Evolutionary conservation across 2,113 vertebrate genomes (phyloP), one percentile per base, ranked within the genome.

Genomic region (Paratilapia polleni): DNA sequence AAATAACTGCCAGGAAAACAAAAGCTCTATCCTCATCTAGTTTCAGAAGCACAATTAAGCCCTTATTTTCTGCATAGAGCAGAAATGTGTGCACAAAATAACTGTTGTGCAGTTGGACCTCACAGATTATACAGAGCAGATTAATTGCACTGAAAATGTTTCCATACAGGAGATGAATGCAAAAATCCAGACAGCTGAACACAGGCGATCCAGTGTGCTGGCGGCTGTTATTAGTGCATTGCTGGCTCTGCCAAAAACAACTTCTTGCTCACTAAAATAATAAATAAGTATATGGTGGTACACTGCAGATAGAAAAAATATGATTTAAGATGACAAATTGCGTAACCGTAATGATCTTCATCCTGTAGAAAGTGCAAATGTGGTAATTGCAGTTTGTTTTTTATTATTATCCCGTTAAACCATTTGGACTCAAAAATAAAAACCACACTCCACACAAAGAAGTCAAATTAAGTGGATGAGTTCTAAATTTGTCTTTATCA

Each of bases 181-280:
- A 49, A n/a, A 41, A 52, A 36, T 31, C n/a, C n/a, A 81, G 64
- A 85, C n/a, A 41, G 56, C 19, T 22, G 49, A 31, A 83, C 22
- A n/a, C 14, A 12, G n/a, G 17, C 47, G 15, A 52, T 43, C 5
- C 26, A 62, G 66, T 28, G 62, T 31, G 8, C 22, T 63, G 11
- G 15, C 26, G 12, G 14, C 22, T n/a, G 66, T n/a, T 62, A 49
- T 81, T 62, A 6, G 17, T 52, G 58, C 61, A 52, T 54, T 54
- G 54, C 1, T 2, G 2, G 28, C 36, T 76, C 36, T 62, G 8
- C 28, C 43, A 82, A 76, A 76, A 56, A 20, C 11, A 78, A 3
- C n/a, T 26, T 15, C 1, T 43, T 68, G 8, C 4, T 84, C 31
- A 60, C 61, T 59, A 19, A 79, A 36, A 86, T 84, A 64, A 85